phyloP scores from a whole-genome alignment of 2,113 vertebrate genomes.

The Lophura nycthemera region DNA sequence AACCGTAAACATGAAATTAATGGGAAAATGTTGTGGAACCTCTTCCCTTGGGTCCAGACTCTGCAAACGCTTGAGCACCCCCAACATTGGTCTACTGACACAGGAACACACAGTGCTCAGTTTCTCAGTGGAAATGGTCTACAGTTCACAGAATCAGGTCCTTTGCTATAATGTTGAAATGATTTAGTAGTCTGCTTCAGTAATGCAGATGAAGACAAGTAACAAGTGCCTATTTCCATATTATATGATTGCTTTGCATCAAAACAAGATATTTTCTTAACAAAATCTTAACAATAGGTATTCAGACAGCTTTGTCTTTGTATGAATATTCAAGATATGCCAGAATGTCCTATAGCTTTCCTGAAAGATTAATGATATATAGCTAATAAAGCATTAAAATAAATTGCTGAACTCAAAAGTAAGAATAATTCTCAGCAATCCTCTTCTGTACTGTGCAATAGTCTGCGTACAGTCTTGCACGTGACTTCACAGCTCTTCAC shows the following conservation, averaged over 20 bases:
- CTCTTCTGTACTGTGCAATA: background rate
- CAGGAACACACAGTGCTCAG: background rate
- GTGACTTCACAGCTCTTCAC: background rate
- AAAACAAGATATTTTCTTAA: background rate
- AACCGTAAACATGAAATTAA: background rate
- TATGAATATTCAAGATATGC: constrained; percentile 42
- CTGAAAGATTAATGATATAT: constrained; percentile 36
- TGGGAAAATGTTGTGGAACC: background rate
- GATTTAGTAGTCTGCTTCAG: background rate
- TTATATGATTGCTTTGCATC: background rate
- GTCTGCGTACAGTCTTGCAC: accelerated
- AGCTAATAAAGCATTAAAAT: constrained; percentile 46
- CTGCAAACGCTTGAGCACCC: background rate
- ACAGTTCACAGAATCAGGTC: background rate
- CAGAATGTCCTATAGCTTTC: constrained; percentile 8
- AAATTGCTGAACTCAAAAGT: background rate
- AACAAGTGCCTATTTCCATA: background rate
- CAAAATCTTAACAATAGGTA: background rate
- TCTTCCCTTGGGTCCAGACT: background rate
- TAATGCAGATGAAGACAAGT: background rate
- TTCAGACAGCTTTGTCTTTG: constrained; percentile 4
- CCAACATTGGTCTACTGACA: accelerated
- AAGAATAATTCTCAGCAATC: background rate
- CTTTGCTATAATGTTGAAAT: background rate
- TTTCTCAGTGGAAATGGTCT: background rate